Evolutionary conservation across 2,888 invertebrate species (phyloP).

Genomic region (Chrysomela aeneicollis): DNA sequence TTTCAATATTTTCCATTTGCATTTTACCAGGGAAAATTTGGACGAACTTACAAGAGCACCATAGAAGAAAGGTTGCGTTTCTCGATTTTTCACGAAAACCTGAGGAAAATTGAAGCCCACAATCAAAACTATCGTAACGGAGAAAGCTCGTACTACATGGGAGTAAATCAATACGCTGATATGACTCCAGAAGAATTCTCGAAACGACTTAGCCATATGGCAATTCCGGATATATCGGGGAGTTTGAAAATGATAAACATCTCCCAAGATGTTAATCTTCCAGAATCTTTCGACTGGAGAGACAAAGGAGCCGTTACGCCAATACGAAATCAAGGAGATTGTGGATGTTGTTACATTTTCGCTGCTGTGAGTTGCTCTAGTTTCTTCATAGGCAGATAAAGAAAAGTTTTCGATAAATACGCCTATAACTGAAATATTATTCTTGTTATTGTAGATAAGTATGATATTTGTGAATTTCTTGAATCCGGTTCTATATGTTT

Average conservation of each 20-base stretch:
- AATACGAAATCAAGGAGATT: conserved; percentile 43
- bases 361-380: conserved; percentile 37
- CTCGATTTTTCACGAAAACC: conserved; percentile 18
- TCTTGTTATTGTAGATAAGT: no score
- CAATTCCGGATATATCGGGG: not conserved
- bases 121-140: conserved; percentile 24
- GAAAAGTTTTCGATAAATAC: no score
- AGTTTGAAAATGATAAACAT: not conserved
- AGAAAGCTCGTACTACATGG: conserved; percentile 13
- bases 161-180: conserved; percentile 42
- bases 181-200: conserved; percentile 40
- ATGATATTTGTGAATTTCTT: no score
- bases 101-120: conserved; percentile 19
- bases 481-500: no score
- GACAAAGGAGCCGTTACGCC: conserved; percentile 40
- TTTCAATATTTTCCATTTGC: no score
- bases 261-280: not conserved
- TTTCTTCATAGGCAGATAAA: no score
- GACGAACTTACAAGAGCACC: no score
- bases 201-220: not conserved
- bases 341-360: conserved; percentile 46
- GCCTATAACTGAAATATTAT: no score
- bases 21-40: no score
- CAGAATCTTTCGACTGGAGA: conserved; percentile 44
- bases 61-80: conserved; percentile 25